Percentiles rank a stretch among this genome's conserved stretches.
Conservation (phyloP, 2,113 vertebrate genomes). For the Protobothrops mucrosquamatus region DNA sequence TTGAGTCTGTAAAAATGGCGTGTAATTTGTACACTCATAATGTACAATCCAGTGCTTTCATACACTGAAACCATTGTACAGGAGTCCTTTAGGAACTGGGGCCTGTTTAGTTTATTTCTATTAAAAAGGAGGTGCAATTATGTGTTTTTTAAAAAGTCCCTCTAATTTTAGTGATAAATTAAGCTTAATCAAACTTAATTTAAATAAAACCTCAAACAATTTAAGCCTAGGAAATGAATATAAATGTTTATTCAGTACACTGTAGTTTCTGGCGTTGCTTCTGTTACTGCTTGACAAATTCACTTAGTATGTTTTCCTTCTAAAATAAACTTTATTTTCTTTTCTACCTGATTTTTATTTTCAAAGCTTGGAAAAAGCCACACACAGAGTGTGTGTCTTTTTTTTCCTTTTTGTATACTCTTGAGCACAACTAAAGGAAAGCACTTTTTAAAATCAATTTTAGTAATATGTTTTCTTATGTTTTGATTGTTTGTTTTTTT, state of each 20-base stretch:
- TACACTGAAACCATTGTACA: neutral
- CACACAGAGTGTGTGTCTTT: neutral
- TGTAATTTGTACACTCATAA: neutral
- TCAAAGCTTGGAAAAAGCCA: slow-evolving; percentile 42
- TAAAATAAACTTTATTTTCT: slow-evolving; percentile 59
- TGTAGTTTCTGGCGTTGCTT: slow-evolving; percentile 63
- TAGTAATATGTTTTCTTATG: slow-evolving; percentile 62
- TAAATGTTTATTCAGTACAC: slow-evolving; percentile 45
- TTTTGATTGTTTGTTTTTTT: slow-evolving; percentile 61
- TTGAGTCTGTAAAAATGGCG: neutral
- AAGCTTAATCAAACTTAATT: slow-evolving; percentile 9
- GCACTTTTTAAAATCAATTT: slow-evolving; percentile 47
- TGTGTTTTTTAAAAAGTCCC: neutral
- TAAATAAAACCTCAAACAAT: neutral
- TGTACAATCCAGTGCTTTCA: neutral
- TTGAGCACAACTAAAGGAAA: slow-evolving; percentile 50
- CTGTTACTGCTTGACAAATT: slow-evolving; percentile 46
- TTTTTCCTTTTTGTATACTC: slow-evolving; percentile 44
- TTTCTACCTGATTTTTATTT: slow-evolving; percentile 60
- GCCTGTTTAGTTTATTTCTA: neutral
- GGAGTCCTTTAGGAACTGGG: neutral
- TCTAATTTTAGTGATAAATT: neutral
- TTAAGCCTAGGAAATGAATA: slow-evolving; percentile 16
- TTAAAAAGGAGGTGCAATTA: neutral
- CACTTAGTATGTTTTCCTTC: slow-evolving; percentile 45